Percentiles rank a stretch among this genome's conserved stretches.
Conservation (phyloP, 2,888 invertebrate genomes). For the Macaria notata region DNA sequence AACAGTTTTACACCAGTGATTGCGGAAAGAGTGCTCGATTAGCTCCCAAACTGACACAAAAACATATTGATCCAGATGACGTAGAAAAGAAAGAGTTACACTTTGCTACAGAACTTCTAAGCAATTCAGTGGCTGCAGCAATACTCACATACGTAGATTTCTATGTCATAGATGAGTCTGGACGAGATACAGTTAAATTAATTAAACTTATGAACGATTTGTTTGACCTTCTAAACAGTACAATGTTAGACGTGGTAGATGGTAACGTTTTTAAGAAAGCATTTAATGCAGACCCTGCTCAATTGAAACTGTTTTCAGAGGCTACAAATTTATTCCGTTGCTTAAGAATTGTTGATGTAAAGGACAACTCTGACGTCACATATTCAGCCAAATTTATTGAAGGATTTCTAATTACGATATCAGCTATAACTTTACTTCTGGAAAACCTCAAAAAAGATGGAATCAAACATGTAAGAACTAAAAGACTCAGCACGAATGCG, state of each 20-base stretch:
- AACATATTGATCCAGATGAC: slow-evolving; percentile 32
- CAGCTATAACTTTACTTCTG: slow-evolving; percentile 36
- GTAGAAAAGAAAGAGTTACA: slow-evolving; percentile 33
- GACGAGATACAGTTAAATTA: slow-evolving; percentile 32
- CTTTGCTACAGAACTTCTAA: slow-evolving; percentile 33
- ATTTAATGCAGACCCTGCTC: slow-evolving; percentile 35
- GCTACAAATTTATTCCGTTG: slow-evolving; percentile 36
- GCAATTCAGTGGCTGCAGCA: slow-evolving; percentile 35
- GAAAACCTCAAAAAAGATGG: slow-evolving; percentile 33
- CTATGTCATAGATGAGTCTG: slow-evolving; percentile 26
- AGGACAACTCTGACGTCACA: slow-evolving; percentile 34
- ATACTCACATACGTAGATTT: slow-evolving; percentile 33
- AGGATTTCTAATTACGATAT: slow-evolving; percentile 39
- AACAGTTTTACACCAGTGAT: slow-evolving; percentile 31
- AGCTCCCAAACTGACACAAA: slow-evolving; percentile 34
- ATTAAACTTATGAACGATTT: slow-evolving; percentile 34
- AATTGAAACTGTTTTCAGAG: slow-evolving; percentile 32
- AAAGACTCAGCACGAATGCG: slow-evolving; percentile 20
- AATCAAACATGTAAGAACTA: slow-evolving; percentile 22
- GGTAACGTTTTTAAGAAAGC: slow-evolving; percentile 28
- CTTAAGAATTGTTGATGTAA: slow-evolving; percentile 37
- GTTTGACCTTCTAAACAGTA: slow-evolving; percentile 35
- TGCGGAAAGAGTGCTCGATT: slow-evolving; percentile 31
- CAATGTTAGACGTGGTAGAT: slow-evolving; percentile 6
- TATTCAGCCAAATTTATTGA: slow-evolving; percentile 36